Evolutionary conservation across 2,797 vertebrate genomes (phyloP).

Genomic region (Nannoperca obscura): DNA sequence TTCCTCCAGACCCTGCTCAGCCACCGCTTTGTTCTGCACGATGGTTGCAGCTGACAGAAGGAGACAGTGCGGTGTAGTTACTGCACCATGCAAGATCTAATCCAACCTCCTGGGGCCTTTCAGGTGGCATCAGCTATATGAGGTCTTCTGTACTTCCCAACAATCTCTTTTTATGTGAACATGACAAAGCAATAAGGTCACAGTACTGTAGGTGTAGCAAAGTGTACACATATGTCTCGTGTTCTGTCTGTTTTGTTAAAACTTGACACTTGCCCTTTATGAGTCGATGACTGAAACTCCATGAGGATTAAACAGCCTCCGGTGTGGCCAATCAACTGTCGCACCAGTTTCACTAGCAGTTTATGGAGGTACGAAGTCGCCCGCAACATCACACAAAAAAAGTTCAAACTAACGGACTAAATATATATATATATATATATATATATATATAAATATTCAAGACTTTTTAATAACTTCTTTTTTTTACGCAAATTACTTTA

Average conservation of each 20-base stretch:
- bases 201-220: background rate
- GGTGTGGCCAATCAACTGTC: too few relatives aligned
- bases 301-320: background rate
- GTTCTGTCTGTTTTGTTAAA: background rate
- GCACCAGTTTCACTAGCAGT: too few relatives aligned
- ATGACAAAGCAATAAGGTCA: background rate
- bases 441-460: too few relatives aligned
- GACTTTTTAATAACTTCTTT: too few relatives aligned
- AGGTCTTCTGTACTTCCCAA: background rate
- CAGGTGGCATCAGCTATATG: too few relatives aligned
- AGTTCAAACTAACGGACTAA: too few relatives aligned
- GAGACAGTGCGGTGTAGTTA: background rate
- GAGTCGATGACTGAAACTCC: background rate
- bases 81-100: background rate
- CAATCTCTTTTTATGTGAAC: background rate
- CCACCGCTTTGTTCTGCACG: constrained; percentile 89
- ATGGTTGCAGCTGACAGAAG: constrained; percentile 90
- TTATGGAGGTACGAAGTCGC: too few relatives aligned
- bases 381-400: background rate
- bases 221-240: background rate
- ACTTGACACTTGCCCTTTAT: background rate
- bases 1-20: constrained; percentile 79
- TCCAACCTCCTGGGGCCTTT: background rate
- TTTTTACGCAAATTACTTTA: too few relatives aligned
- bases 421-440: too few relatives aligned